phyloP scores from a whole-genome alignment of 2,797 vertebrate genomes.

The Okamejei kenojei region DNA sequence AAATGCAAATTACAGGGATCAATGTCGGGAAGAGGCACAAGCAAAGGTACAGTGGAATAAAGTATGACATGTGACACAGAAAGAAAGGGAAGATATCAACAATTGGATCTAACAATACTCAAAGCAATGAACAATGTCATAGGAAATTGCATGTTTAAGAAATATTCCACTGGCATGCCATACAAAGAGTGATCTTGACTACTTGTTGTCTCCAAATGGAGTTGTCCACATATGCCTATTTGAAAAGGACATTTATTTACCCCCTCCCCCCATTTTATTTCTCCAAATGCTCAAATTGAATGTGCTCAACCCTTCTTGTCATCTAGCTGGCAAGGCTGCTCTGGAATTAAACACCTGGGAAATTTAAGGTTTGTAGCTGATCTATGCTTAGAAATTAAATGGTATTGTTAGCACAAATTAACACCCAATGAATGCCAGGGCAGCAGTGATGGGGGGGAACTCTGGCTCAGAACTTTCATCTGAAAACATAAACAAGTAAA shows the following conservation, averaged over 20 bases:
- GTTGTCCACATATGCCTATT: background rate
- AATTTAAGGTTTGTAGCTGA: background rate
- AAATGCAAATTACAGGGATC: too few species aligned
- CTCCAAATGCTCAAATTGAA: background rate
- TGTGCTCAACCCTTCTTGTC: background rate
- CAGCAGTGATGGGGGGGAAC: background rate
- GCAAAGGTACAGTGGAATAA: background rate
- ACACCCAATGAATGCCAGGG: background rate
- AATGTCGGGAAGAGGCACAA: background rate
- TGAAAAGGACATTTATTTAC: too few species aligned
- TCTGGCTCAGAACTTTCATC: background rate
- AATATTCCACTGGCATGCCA: background rate
- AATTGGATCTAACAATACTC: background rate
- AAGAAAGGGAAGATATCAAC: background rate
- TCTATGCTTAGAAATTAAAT: background rate
- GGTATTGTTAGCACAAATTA: background rate
- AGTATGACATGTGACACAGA: too few species aligned
- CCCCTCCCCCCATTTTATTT: too few species aligned
- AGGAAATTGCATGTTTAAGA: background rate
- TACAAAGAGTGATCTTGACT: background rate
- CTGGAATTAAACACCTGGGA: background rate
- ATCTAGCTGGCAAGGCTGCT: background rate
- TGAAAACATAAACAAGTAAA: too few species aligned
- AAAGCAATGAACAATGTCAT: background rate
- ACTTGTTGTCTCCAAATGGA: background rate